Percentiles rank a stretch among this genome's conserved stretches.
phyloP scores from a whole-genome alignment of 2,888 invertebrate genomes.

The Exocentrus adspersus region DNA sequence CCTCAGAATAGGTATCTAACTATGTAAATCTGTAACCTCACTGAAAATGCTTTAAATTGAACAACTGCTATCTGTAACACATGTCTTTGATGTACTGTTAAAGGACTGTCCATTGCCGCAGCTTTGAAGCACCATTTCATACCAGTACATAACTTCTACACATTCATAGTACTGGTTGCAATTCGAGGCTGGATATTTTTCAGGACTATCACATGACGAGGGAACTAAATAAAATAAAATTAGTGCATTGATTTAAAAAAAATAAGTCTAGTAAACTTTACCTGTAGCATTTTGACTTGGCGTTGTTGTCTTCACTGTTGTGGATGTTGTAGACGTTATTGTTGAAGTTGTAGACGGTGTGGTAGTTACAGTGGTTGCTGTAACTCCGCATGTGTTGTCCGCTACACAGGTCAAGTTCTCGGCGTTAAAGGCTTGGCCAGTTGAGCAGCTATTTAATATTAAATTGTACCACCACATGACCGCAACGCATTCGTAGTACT shows the following conservation, averaged over 20 bases:
- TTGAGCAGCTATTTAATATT: constrained; percentile 25
- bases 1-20: no score
- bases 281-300: not conserved
- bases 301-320: constrained; percentile 9
- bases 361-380: not conserved
- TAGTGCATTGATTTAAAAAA: not conserved
- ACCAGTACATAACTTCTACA: constrained; percentile 37
- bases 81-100: not conserved
- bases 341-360: not conserved
- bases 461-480: constrained; percentile 36
- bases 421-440: not conserved
- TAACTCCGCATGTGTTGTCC: not conserved
- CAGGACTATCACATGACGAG: not conserved
- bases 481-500: constrained; percentile 17
- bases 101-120: constrained; percentile 34
- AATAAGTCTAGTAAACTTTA: no score
- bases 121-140: constrained; percentile 32
- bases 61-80: constrained; percentile 6
- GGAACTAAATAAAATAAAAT: no score
- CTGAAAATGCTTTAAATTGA: not conserved
- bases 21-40: no score
- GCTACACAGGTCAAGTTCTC: no score
- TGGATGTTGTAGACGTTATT: not conserved
- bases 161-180: constrained; percentile 26
- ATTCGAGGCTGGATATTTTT: not conserved